A percentile compares a stretch with the other conserved stretches of the same genome.
Conservation (phyloP, 2,888 invertebrate genomes). For the Matsumyia berberina region DNA sequence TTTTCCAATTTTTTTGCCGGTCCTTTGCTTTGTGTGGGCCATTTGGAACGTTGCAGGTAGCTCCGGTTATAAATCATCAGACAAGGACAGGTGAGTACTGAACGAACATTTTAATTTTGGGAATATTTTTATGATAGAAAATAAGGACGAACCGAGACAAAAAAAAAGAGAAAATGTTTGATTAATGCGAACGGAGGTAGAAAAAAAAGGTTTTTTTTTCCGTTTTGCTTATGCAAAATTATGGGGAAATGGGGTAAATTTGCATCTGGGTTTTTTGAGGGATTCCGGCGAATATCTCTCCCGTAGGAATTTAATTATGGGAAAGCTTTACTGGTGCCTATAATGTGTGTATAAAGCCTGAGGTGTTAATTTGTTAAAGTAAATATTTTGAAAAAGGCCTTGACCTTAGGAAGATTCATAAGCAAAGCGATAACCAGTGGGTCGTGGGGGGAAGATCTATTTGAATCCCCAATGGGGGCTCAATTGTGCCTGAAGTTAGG, state of each 20-base stretch:
- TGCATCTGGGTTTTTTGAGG: slow-evolving; percentile 32
- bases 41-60: slow-evolving; percentile 87
- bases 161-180: slow-evolving; percentile 32
- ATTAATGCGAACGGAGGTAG: slow-evolving; percentile 53
- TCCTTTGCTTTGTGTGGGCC: slow-evolving; percentile 10
- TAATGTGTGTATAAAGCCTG: too few relatives aligned
- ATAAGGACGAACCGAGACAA: neutral
- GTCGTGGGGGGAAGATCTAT: too few relatives aligned
- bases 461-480: too few relatives aligned
- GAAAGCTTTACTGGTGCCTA: too few relatives aligned
- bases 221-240: slow-evolving; percentile 36
- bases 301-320: slow-evolving; percentile 20
- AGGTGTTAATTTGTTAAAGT: too few relatives aligned
- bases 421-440: too few relatives aligned
- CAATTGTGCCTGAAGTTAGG: too few relatives aligned
- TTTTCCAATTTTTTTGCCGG: slow-evolving; percentile 23
- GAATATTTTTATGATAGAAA: slow-evolving; percentile 74
- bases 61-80: slow-evolving; percentile 93
- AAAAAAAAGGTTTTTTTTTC: slow-evolving; percentile 10
- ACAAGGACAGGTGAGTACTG: slow-evolving; percentile 90
- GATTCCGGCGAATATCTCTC: slow-evolving; percentile 17
- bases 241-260: slow-evolving; percentile 11
- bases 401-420: too few relatives aligned
- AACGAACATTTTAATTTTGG: slow-evolving; percentile 59
- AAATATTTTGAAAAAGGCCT: too few relatives aligned